Conservation (phyloP, 1,140 invertebrate species). For the Drosophila ercepeae region DNA sequence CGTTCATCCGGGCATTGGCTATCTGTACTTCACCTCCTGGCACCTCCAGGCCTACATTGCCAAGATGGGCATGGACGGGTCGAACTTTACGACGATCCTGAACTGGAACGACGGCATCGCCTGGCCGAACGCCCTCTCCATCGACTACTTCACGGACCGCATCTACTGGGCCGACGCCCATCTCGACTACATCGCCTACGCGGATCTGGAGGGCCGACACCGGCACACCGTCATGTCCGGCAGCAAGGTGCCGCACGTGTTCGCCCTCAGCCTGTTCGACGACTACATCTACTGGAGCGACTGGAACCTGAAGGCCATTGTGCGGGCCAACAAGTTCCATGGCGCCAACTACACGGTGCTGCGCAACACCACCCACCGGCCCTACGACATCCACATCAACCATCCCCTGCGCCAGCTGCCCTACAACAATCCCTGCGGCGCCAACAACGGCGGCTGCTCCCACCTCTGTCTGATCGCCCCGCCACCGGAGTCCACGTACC, state of each 20-base stretch:
- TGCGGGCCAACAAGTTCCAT: conserved; percentile 94
- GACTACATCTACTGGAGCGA: conserved; percentile 99
- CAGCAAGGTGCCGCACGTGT: conserved; percentile 94
- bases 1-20: conserved; percentile 97
- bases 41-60: conserved; percentile 98
- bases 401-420: conserved; percentile 93
- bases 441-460: conserved; percentile 98
- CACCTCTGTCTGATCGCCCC: conserved; percentile 97
- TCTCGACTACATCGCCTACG: conserved; percentile 97
- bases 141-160: conserved; percentile 97
- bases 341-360: conserved; percentile 91
- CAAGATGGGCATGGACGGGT: conserved; percentile 98
- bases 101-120: conserved; percentile 97
- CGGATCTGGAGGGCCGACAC: conserved; percentile 95
- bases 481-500: conserved; percentile 89
- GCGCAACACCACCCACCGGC: conserved; percentile 96
- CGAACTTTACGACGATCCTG: conserved; percentile 94
- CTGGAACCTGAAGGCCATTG: conserved; percentile 97
- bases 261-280: conserved; percentile 96
- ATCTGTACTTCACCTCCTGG: conserved; percentile 98
- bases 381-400: conserved; percentile 96
- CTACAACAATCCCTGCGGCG: conserved; percentile 95
- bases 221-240: conserved; percentile 93
- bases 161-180: conserved; percentile 99
- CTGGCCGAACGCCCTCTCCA: conserved; percentile 98